phyloP scores from a whole-genome alignment of 2,888 invertebrate species.

The Arenicola marina region DNA sequence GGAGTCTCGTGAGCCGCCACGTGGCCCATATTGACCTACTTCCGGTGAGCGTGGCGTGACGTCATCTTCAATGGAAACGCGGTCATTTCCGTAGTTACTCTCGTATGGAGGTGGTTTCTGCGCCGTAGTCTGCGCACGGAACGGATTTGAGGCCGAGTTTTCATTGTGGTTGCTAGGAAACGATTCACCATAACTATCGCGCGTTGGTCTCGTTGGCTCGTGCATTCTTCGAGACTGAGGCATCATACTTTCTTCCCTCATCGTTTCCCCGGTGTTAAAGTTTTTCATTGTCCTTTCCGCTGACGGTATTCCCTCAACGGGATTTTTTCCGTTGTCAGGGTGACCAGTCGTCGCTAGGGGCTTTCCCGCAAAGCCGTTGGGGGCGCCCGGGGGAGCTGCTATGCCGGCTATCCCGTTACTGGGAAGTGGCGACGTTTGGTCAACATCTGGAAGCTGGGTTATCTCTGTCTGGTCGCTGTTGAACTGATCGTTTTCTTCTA shows the following conservation, averaged over 20 bases:
- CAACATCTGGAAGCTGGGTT: neutral
- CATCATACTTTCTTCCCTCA: neutral
- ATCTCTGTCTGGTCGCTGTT: neutral
- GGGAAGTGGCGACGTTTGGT: too few relatives aligned
- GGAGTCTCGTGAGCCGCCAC: neutral
- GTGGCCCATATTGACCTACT: neutral
- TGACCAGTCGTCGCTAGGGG: neutral
- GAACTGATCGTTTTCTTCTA: neutral
- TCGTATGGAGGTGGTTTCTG: too few relatives aligned
- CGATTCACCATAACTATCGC: neutral
- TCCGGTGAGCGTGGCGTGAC: too few relatives aligned
- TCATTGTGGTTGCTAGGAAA: neutral
- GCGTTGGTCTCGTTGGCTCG: too few relatives aligned
- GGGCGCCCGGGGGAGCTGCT: neutral
- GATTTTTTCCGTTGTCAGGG: neutral
- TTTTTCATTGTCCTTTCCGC: too few relatives aligned
- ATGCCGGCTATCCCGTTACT: neutral
- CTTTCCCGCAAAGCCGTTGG: neutral
- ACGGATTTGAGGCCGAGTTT: neutral
- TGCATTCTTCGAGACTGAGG: too few relatives aligned
- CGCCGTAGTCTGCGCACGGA: too few relatives aligned
- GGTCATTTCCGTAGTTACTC: neutral
- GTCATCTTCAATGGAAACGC: neutral
- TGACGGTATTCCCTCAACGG: too few relatives aligned
- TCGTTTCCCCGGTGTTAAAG: neutral